Base-by-base conservation (phyloP, 2,113 vertebrate genomes). In the Rostratula benghalensis region DNA sequence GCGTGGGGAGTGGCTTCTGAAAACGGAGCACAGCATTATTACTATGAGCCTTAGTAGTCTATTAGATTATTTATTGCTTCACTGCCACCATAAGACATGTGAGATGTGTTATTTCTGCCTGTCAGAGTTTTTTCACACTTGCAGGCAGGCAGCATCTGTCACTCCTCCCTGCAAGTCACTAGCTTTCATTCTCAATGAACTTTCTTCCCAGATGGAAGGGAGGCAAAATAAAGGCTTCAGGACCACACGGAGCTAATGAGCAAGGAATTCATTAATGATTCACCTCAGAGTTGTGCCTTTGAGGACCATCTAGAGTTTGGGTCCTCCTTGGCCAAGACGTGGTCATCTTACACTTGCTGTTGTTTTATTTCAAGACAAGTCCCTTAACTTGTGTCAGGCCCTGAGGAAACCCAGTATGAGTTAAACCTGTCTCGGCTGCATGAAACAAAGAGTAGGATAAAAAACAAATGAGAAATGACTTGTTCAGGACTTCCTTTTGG, bases 71-170 rank as follows among this genome's bases (percentile, higher is more conserved):
- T 96, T 95, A 95, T 95, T 95, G 74, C 95, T 89, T 93, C 86
- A 14, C 45, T 93, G 92, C 67, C 65, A 90, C 86, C 71, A 30
- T 64, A 90, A 94, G 96, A 92, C 45, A 82, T 59, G 92, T 51
- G 90, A 94, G 87, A 87, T 95, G 83, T 8, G 13, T 91, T 92
- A 68, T 82, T 96, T 96, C 92, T 95, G 93, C 89, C 92, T 96
- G 96, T 96, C 95, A 83, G 89, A 93, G 82, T 92, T 91, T 92
- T 94, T 97, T 96, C 94, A 89, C 95, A 96, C 96, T 80, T 95
- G 74, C 94, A 90, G 89, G 84, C 87, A 88, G 87, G 94, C 91
- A 89, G 94, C 97, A 97, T 95, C 95, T 96, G 96, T 90, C 94
- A 93, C 67, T 93, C 78, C 80, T 94, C 79, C 64, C 60, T 79